phyloP scores from a whole-genome alignment of 2,113 vertebrate genomes.

The Pimephales promelas region DNA sequence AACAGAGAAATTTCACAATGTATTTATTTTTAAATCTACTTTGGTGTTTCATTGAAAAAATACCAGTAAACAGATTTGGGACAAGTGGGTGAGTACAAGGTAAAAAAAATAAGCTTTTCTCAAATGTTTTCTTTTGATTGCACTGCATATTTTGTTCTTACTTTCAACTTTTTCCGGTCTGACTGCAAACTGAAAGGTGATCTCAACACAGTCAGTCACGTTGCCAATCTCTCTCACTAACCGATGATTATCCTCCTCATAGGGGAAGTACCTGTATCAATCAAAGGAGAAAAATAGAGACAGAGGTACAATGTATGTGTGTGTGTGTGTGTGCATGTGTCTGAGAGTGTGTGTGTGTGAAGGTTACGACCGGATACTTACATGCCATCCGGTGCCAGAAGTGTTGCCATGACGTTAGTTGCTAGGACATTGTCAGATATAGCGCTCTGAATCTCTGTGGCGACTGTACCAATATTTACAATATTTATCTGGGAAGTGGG shows the following conservation, averaged over 20 bases:
- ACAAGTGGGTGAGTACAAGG: neutral
- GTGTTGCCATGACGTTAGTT: conserved; percentile 70
- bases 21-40: neutral
- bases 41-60: neutral
- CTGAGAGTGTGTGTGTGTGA: neutral
- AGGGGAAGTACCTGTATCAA: conserved; percentile 72
- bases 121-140: neutral
- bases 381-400: conserved; percentile 72
- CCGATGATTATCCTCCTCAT: conserved; percentile 66
- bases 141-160: conserved; percentile 54
- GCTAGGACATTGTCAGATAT: conserved; percentile 75
- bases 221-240: conserved; percentile 74
- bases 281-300: neutral
- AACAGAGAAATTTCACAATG: neutral
- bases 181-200: conserved; percentile 77
- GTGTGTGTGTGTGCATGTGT: neutral
- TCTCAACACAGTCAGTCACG: conserved; percentile 69
- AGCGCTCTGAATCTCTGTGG: conserved; percentile 73
- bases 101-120: too few species aligned
- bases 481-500: conserved; percentile 75
- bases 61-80: neutral
- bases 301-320: neutral
- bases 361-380: conserved; percentile 55
- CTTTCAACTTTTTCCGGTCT: conserved; percentile 67
- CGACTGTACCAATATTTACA: conserved; percentile 72